Conservation (phyloP, 2,888 invertebrate species). For the Synergus laeviventris region DNA sequence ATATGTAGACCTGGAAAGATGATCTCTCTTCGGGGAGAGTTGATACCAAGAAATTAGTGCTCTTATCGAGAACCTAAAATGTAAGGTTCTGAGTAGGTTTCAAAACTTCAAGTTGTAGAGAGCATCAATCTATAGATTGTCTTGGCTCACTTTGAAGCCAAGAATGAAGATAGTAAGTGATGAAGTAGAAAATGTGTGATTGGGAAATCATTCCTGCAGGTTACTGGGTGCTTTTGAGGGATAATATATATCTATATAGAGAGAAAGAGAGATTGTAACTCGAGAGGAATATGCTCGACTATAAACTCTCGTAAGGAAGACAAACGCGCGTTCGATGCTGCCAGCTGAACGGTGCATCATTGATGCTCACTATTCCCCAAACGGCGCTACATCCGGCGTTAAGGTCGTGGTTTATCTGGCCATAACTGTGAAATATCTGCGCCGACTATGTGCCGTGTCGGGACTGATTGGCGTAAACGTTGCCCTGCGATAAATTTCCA, state of each 20-base stretch:
- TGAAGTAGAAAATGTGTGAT: background rate
- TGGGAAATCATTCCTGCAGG: background rate
- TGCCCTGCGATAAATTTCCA: conserved; percentile 64
- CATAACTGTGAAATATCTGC: conserved; percentile 73
- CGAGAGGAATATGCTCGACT: conserved; percentile 66
- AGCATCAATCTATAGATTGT: background rate
- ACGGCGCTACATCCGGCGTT: conserved; percentile 68
- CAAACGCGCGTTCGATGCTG: conserved; percentile 70
- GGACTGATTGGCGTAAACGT: conserved; percentile 67
- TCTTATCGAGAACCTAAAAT: background rate
- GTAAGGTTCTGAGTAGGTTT: background rate
- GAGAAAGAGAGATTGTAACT: conserved; percentile 39
- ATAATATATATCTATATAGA: conserved; percentile 52
- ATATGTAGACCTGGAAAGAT: background rate
- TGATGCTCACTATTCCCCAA: conserved; percentile 73
- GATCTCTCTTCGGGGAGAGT: background rate
- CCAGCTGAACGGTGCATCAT: conserved; percentile 71
- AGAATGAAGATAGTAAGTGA: background rate
- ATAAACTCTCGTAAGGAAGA: conserved; percentile 73
- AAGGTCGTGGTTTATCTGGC: conserved; percentile 72
- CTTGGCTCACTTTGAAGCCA: background rate
- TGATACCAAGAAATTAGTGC: background rate
- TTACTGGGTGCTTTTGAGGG: conserved; percentile 6
- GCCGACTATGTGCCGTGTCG: conserved; percentile 58
- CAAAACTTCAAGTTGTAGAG: background rate